Base-by-base conservation (phyloP, 2,888 invertebrate species). In the Mycogona germanica region DNA sequence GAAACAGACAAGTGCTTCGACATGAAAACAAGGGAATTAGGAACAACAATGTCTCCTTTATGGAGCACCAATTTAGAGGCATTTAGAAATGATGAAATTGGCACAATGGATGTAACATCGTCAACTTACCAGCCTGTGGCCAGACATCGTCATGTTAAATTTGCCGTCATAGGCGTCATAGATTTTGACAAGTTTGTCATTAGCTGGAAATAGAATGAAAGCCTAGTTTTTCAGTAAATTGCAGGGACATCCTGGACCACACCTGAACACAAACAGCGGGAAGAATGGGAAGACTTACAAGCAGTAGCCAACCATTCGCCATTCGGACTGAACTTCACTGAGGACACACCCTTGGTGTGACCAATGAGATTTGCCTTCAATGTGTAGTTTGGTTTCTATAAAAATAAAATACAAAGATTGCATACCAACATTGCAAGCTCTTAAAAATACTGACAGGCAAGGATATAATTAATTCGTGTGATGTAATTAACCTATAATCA, bases 131-230 rank as follows among this genome's bases (percentile, higher is more conserved):
- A 97, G 77, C 72, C 97, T 97, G 71, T 98, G 98, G 47, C 97
- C 97, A 6, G 87, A 82, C 64, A 98, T 93, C 14, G 95, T 93
- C 72, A 96, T 96, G 71, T 97, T 96, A 75, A 95, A 96, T 72
- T 96, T 96, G 41, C 97, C 96, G 79, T 97, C 96, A 69, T 93
- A 93, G 23, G 95, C 93, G 58, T 95, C 95, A 95, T 97, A 98
- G 63, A 96, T 70, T 75, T 96, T 97, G 59, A 98, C 92, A 59
- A 97, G 76, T 76, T 97, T 97, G 71, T 97, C 97, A 61, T 97
- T 96, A 70, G 93, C 93, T 93, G 72, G 59, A 77, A 67, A 58
- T 56, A 58, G 30, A 45, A 35, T n/a, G n/a, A n/a, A 57, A 29
- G n/a, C 1, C 3, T 17, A 42, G 14, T 23, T 58, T 53, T 37